Base-by-base conservation (phyloP, 2,888 invertebrate species). In the Calliscelio sp. region DNA sequence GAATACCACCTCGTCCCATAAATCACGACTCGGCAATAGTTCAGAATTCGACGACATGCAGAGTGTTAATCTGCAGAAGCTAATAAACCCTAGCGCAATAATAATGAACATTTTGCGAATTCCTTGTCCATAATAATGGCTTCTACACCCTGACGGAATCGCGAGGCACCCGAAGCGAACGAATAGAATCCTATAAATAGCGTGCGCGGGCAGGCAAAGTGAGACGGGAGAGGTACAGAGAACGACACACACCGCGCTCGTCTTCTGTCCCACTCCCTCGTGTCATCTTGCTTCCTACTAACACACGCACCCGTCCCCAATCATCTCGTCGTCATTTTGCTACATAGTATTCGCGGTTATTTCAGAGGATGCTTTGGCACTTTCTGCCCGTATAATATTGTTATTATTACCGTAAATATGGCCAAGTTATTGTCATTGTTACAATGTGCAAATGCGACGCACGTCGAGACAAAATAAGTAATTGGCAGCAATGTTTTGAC, bases 101-200 rank as follows among this genome's bases (percentile, higher is more conserved):
- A 92, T 92, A 92, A 91, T 92, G 91, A 87, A 91, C 89, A 89
- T 87, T 63, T 87, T 86, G 88, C 88, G 85, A 87, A 89, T 90
- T 88, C 88, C 89, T 90, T 91, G 89, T 90, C 88, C 89, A 91
- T 92, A 91, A 91, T 92, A 92, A 91, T 92, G 90, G 89, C 89
- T 89, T 91, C 90, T 86, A 74, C 81, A 83, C 84, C 83, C 82
- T 77, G 84, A 88, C 88, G 89, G 87, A 88, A 88, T 88, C 88
- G 85, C 84, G 89, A 88, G 87, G 86, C 87, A 87, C 85, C 87
- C 89, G 90, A 90, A 90, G 87, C 88, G 87, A 92, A 90, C 90
- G 91, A 90, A 91, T 90, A 91, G 90, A 90, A 88, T 84, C 85
- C 89, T 92, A 93, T 90, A 90, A 91, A 91, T 91, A 91, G 90